Evolutionary conservation across 1,140 invertebrate genomes (phyloP), one percentile per base, ranked within the genome.

Genomic region (Ceratoteleas bidentatus): DNA sequence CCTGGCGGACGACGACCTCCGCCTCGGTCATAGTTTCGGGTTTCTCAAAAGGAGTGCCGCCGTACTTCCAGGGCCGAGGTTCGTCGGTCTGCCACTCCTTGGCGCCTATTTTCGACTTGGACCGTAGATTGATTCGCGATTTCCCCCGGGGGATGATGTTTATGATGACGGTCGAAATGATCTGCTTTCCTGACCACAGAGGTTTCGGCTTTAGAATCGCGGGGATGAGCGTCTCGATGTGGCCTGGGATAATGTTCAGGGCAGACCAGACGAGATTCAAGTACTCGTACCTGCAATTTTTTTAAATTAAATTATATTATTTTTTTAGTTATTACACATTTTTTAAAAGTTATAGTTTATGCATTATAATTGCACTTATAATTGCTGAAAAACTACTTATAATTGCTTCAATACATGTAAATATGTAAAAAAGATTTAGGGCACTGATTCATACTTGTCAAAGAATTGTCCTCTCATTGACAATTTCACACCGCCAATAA

Each of bases 131-230:
- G 0, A 99, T 94, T 2, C 92, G 92, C 0, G 93, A 91, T 86
- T 94, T 94, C 3, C 94, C 94, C 70, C 94, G 91, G 0, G 98
- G 97, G 73, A 97, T 96, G 9, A 95, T 92, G 91, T 99, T 99
- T 0, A 97, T 94, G 4, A 99, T 94, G 4, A 98, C 92, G 1
- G 96, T 97, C 0, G 96, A 97, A 10, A 97, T 88, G 24, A 98
- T 93, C 93, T 99, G 99, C 92, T 99, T 99, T 14, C 99, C 99
- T 16, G 97, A 98, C 98, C 98, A 99, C 0, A 99, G 88, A n/a
- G 84, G 85, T 4, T 91, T 69, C 4, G 99, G 99, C 92, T 99
- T 99, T 0, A 98, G 36, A 61, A 99, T 98, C 6, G 96, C 89
- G 3, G 99, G 99, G 4, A 95, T 95, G 13, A 99, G 89, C 0